These are phyloP conservation scores for Mamestra brassicae DNA, from an alignment of 2,888 invertebrate species.

Conservation along the genomic window DNA sequence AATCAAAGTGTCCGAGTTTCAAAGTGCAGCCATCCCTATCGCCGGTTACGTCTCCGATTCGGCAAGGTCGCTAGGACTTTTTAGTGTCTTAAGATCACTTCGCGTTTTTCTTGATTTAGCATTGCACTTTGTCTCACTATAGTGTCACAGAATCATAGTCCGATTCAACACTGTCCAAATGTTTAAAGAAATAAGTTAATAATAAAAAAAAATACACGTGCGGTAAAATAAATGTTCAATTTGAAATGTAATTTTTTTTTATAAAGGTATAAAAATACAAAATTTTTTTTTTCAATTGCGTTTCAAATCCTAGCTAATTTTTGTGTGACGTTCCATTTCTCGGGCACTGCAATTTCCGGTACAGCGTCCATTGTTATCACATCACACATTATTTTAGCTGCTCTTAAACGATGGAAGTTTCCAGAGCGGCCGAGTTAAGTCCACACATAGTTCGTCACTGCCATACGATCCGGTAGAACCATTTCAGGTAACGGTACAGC, in stretches of 20 bases:
- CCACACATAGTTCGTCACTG: not conserved
- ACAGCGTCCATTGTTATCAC: not conserved
- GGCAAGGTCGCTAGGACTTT: not conserved
- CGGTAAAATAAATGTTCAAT: too few relatives aligned
- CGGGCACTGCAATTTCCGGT: not conserved
- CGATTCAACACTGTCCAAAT: constrained; percentile 10
- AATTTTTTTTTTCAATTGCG: constrained; percentile 6
- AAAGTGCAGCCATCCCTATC: too few relatives aligned
- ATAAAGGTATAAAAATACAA: constrained; percentile 27
- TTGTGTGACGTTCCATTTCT: not conserved
- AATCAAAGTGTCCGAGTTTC: not conserved
- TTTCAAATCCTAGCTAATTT: not conserved
- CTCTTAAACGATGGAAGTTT: not conserved
- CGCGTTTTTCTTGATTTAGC: not conserved
- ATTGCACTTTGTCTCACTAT: not conserved
- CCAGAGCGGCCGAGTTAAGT: not conserved
- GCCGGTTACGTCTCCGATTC: too few relatives aligned
- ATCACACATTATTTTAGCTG: too few relatives aligned
- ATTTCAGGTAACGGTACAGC: not conserved
- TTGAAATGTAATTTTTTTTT: not conserved
- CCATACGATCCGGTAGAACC: not conserved
- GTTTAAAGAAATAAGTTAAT: too few relatives aligned
- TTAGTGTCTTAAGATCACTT: not conserved
- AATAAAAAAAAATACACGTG: not conserved
- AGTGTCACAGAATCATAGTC: constrained; percentile 11